Conservation (phyloP, 2,888 invertebrate genomes). For the Andrena haemorrhoa region DNA sequence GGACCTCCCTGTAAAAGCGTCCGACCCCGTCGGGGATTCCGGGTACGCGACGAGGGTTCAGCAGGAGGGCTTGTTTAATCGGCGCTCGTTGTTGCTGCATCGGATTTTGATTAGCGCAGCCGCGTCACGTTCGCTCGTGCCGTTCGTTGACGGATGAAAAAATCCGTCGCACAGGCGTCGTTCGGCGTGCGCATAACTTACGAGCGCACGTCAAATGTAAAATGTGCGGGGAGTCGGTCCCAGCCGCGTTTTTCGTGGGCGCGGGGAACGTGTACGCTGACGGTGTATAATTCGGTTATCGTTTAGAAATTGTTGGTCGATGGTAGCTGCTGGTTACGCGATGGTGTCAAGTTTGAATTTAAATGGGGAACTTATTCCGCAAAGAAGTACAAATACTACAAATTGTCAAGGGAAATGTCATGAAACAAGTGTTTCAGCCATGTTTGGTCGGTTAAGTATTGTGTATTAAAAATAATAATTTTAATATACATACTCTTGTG, state of each 20-base stretch:
- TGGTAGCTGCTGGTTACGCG: too few relatives aligned
- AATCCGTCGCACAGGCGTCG: slow-evolving; percentile 52
- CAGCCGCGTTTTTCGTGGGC: slow-evolving; percentile 41
- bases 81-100: slow-evolving; percentile 69
- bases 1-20: slow-evolving; percentile 39
- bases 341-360: too few relatives aligned
- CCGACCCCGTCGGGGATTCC: slow-evolving; percentile 45
- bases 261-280: slow-evolving; percentile 1
- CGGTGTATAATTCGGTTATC: neutral
- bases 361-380: too few relatives aligned
- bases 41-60: slow-evolving; percentile 46
- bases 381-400: too few relatives aligned
- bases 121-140: slow-evolving; percentile 66
- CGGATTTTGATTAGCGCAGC: slow-evolving; percentile 72
- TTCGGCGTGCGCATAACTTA: slow-evolving; percentile 44
- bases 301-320: neutral
- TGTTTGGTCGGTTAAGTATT: too few relatives aligned
- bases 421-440: too few relatives aligned
- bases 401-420: too few relatives aligned
- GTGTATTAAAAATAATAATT: too few relatives aligned
- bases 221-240: slow-evolving; percentile 16
- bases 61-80: slow-evolving; percentile 66
- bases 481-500: too few relatives aligned
- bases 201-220: slow-evolving; percentile 22
- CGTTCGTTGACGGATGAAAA: slow-evolving; percentile 67